These are phyloP conservation scores for Lordiphosa andalusiaca DNA, from an alignment of 2,888 invertebrate species.

Conservation along the genomic window DNA sequence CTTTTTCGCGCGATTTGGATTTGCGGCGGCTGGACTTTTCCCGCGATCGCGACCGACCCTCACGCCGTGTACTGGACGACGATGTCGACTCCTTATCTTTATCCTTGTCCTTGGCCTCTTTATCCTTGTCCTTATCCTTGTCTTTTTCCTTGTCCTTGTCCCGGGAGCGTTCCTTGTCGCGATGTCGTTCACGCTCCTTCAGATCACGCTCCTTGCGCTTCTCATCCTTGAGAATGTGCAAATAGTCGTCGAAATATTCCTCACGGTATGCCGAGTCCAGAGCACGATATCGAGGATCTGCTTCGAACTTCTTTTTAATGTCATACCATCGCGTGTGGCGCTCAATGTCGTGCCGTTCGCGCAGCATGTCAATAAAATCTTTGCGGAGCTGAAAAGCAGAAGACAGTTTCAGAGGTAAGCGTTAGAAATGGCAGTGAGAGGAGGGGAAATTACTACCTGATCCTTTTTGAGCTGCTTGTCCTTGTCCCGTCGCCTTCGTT, in stretches of 20 bases:
- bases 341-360: slow-evolving; percentile 92
- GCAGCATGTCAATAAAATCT: slow-evolving; percentile 94
- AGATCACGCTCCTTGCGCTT: slow-evolving; percentile 82
- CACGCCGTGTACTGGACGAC: slow-evolving; percentile 65
- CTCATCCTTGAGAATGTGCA: slow-evolving; percentile 92
- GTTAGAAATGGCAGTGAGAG: too few relatives aligned
- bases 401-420: too few relatives aligned
- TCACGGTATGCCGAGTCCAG: slow-evolving; percentile 5
- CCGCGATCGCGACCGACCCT: slow-evolving; percentile 83
- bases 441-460: slow-evolving; percentile 30
- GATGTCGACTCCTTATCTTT: slow-evolving; percentile 31
- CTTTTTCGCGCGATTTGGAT: slow-evolving; percentile 83
- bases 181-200: slow-evolving; percentile 71
- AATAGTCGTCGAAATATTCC: slow-evolving; percentile 5
- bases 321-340: slow-evolving; percentile 95
- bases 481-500: slow-evolving; percentile 78
- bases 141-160: slow-evolving; percentile 62
- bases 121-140: slow-evolving; percentile 57
- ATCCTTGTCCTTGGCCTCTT: slow-evolving; percentile 35
- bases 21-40: slow-evolving; percentile 85
- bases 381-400: slow-evolving; percentile 85
- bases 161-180: slow-evolving; percentile 67
- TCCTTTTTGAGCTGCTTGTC: slow-evolving; percentile 82
- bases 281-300: slow-evolving; percentile 4
- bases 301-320: slow-evolving; percentile 3